phyloP scores from a whole-genome alignment of 2,797 vertebrate genomes.

The Onychomys leucogaster region DNA sequence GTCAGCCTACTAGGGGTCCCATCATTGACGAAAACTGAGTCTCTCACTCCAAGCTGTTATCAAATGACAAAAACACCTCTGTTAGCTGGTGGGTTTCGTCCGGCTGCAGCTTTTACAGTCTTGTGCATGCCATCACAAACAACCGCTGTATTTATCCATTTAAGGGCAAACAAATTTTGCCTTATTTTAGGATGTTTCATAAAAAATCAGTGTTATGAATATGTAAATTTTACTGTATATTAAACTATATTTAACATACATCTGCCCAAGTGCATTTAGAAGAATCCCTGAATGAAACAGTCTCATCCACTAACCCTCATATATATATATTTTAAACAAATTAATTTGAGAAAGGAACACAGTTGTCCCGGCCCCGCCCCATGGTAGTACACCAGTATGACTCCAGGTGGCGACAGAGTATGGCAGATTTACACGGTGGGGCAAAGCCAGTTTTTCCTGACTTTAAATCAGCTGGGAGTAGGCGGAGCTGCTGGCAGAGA shows the following conservation, averaged over 20 bases:
- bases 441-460: background rate
- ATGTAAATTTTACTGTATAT: background rate
- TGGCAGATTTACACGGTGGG: background rate
- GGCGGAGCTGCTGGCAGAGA: background rate
- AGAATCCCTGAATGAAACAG: background rate
- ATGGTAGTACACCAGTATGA: background rate
- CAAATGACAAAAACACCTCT: background rate
- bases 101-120: background rate
- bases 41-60: background rate
- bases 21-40: background rate
- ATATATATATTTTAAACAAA: background rate
- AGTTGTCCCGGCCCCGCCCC: background rate
- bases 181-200: background rate
- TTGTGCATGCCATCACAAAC: background rate
- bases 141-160: too few relatives aligned
- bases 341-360: background rate
- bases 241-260: background rate
- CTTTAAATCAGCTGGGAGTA: background rate
- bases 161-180: background rate
- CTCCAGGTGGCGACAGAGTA: constrained; percentile 74
- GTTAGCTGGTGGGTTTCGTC: background rate
- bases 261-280: background rate
- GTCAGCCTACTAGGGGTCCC: too few relatives aligned
- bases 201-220: background rate
- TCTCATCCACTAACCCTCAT: background rate